A percentile compares a stretch with the other conserved stretches of the same genome.
Conservation (phyloP, 2,888 invertebrate genomes). For the Aporophyla nigra region DNA sequence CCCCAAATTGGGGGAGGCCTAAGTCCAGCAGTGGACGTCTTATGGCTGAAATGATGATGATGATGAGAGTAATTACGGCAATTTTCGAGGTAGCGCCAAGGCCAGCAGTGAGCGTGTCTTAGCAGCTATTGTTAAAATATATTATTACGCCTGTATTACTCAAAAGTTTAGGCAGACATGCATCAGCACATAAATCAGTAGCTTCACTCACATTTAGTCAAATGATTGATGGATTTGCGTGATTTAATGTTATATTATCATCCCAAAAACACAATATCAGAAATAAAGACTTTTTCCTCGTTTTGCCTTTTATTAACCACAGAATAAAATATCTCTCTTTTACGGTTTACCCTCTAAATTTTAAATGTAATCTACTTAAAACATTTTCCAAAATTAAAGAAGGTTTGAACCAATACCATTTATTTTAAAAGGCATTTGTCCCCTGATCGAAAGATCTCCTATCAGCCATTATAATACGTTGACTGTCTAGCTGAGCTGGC, state of each 20-base stretch:
- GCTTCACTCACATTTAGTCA: neutral
- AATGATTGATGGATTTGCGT: neutral
- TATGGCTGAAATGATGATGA: too few relatives aligned
- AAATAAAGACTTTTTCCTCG: neutral
- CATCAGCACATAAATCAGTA: too few relatives aligned
- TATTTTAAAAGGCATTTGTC: slow-evolving; percentile 9
- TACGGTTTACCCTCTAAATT: too few relatives aligned
- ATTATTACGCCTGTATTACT: too few relatives aligned
- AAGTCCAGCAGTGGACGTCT: too few relatives aligned
- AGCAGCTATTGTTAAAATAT: neutral
- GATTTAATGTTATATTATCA: neutral
- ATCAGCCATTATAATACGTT: slow-evolving; percentile 36
- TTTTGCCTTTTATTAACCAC: neutral
- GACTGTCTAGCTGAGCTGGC: slow-evolving; percentile 25
- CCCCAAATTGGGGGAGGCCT: too few relatives aligned
- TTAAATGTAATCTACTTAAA: neutral
- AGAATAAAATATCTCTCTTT: neutral
- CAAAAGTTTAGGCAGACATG: too few relatives aligned
- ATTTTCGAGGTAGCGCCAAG: too few relatives aligned
- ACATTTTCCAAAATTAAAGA: neutral
- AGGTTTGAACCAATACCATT: neutral
- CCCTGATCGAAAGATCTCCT: slow-evolving; percentile 14
- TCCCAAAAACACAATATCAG: neutral
- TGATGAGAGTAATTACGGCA: too few relatives aligned
- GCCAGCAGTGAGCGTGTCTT: too few relatives aligned